Evolutionary conservation across 2,888 invertebrate genomes (phyloP).

Genomic region (Heliconius ismenius): DNA sequence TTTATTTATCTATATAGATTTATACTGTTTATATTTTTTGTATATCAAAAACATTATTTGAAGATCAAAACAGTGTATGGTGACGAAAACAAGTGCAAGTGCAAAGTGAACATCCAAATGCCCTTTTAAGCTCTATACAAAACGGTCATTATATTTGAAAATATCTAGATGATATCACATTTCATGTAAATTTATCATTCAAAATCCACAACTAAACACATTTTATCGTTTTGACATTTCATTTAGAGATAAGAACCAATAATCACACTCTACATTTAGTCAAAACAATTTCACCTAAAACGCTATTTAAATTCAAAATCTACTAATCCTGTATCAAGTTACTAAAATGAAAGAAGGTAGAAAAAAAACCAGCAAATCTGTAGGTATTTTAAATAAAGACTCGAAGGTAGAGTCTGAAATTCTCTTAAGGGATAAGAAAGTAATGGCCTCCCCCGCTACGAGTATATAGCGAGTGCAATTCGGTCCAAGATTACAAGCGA

Average conservation of each 20-base stretch:
- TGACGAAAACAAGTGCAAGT: no score
- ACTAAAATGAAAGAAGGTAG: conserved; percentile 34
- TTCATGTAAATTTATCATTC: no score
- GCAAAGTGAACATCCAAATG: no score
- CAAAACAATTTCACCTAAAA: background rate
- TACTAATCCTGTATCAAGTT: conserved; percentile 34
- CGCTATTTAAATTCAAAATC: background rate
- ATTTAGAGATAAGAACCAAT: background rate
- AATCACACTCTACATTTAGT: background rate
- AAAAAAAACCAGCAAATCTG: conserved; percentile 30
- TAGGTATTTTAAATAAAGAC: conserved; percentile 36
- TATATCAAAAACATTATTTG: no score
- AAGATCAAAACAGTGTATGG: no score
- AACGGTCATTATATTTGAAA: no score
- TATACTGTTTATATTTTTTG: no score
- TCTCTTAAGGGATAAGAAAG: conserved; percentile 44
- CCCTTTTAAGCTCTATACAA: no score
- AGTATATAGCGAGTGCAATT: conserved; percentile 40
- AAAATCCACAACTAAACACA: no score
- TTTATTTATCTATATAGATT: no score
- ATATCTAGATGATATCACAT: no score
- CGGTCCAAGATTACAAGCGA: conserved; percentile 44
- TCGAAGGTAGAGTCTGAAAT: conserved; percentile 41
- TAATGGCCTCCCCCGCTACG: conserved; percentile 31
- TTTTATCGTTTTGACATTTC: background rate